Evolutionary conservation across 2,888 invertebrate genomes (phyloP).

Genomic region (Rhingia rostrata): DNA sequence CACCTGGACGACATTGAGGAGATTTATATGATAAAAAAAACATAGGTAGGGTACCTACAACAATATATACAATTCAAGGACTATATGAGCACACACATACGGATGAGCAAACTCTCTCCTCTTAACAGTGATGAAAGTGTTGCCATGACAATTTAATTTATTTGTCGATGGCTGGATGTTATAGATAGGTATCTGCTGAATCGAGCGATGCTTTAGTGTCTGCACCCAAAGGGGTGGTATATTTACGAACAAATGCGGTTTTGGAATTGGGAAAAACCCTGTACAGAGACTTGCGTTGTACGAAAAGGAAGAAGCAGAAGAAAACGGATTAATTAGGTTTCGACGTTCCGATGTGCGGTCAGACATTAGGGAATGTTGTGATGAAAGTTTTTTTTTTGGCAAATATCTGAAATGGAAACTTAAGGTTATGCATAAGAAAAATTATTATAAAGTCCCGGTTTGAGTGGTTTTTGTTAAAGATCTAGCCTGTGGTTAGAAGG

Average conservation of each 20-base stretch:
- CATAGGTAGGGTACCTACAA: constrained; percentile 23
- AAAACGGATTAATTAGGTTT: constrained; percentile 63
- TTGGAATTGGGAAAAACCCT: neutral
- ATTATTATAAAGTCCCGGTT: too few relatives aligned
- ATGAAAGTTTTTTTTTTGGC: too few relatives aligned
- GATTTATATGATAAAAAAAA: constrained; percentile 35
- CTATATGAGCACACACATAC: constrained; percentile 36
- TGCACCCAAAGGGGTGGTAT: constrained; percentile 48
- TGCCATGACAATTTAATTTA: constrained; percentile 71
- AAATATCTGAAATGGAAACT: too few relatives aligned
- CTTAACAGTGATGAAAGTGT: constrained; percentile 68
- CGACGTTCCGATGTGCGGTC: constrained; percentile 46
- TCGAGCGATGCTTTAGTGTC: neutral
- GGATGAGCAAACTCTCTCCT: constrained; percentile 34
- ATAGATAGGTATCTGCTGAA: constrained; percentile 44
- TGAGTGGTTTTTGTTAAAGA: too few relatives aligned
- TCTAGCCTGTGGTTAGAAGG: too few relatives aligned
- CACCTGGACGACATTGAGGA: too few relatives aligned
- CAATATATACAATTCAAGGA: neutral
- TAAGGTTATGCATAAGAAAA: too few relatives aligned
- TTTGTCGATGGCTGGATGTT: constrained; percentile 57
- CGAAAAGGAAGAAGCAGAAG: neutral
- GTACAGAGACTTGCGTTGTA: constrained; percentile 43
- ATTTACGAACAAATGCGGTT: neutral
- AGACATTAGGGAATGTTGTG: constrained; percentile 14